Conservation (phyloP, 2,888 invertebrate genomes). For the Xylota sylvarum region DNA sequence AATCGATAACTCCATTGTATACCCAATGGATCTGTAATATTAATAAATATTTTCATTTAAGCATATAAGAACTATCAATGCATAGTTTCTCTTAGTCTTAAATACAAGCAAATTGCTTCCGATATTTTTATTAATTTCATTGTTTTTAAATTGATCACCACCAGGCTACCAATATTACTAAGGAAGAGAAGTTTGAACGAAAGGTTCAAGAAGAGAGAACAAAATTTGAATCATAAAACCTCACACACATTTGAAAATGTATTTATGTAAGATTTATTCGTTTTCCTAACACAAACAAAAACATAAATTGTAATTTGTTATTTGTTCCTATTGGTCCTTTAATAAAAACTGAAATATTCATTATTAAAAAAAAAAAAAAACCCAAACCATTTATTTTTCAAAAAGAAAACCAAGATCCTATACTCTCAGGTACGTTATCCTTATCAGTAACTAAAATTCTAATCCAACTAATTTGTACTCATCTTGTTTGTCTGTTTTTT, state of each 20-base stretch:
- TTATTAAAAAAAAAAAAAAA: slow-evolving; percentile 26
- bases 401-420: slow-evolving; percentile 13
- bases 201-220: slow-evolving; percentile 52
- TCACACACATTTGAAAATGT: neutral
- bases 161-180: slow-evolving; percentile 72
- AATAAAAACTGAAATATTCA: slow-evolving; percentile 62
- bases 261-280: slow-evolving; percentile 45
- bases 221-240: slow-evolving; percentile 4
- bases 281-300: slow-evolving; percentile 29
- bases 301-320: slow-evolving; percentile 21
- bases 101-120: neutral
- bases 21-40: neutral
- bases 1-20: too few species aligned
- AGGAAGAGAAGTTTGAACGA: slow-evolving; percentile 40
- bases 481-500: slow-evolving; percentile 27
- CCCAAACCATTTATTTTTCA: slow-evolving; percentile 29
- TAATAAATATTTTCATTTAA: neutral
- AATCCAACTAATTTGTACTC: slow-evolving; percentile 66
- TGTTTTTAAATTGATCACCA: slow-evolving; percentile 57
- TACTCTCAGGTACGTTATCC: slow-evolving; percentile 62
- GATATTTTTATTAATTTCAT: slow-evolving; percentile 24
- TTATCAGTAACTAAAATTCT: slow-evolving; percentile 48
- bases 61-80: neutral
- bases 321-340: slow-evolving; percentile 53
- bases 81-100: neutral